Evolutionary conservation across 2,797 vertebrate genomes (phyloP).

Genomic region (Coregonus sp.): DNA sequence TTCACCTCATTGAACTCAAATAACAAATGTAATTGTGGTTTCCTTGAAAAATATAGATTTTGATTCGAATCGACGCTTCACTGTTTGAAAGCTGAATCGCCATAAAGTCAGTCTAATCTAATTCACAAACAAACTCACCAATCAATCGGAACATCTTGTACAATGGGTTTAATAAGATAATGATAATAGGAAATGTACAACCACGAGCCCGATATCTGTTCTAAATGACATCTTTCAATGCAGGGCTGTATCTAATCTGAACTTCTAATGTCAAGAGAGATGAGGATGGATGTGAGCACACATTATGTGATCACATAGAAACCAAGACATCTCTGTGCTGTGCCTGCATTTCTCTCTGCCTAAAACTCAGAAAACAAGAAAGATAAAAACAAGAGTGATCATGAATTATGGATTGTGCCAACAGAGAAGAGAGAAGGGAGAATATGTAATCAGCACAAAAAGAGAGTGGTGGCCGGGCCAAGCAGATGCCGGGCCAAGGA

Average conservation of each 20-base stretch:
- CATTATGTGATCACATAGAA: background rate
- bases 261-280: background rate
- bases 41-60: background rate
- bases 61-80: background rate
- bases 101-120: background rate
- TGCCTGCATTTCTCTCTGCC: background rate
- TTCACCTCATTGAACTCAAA: background rate
- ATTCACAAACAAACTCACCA: background rate
- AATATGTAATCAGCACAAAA: slow-evolving; percentile 26
- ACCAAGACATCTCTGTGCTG: background rate
- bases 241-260: background rate
- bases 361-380: slow-evolving; percentile 14
- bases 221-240: background rate
- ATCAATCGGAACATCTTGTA: background rate
- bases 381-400: slow-evolving; percentile 20
- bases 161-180: background rate
- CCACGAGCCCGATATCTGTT: background rate
- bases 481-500: too few species aligned
- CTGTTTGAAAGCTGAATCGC: background rate
- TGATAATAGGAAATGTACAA: background rate
- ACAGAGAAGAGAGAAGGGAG: slow-evolving; percentile 23
- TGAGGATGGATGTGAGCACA: background rate
- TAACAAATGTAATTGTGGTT: background rate
- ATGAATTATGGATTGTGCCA: slow-evolving; percentile 47
- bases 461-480: background rate